Conservation (phyloP, 2,888 invertebrate genomes). For the Noctua pronuba region DNA sequence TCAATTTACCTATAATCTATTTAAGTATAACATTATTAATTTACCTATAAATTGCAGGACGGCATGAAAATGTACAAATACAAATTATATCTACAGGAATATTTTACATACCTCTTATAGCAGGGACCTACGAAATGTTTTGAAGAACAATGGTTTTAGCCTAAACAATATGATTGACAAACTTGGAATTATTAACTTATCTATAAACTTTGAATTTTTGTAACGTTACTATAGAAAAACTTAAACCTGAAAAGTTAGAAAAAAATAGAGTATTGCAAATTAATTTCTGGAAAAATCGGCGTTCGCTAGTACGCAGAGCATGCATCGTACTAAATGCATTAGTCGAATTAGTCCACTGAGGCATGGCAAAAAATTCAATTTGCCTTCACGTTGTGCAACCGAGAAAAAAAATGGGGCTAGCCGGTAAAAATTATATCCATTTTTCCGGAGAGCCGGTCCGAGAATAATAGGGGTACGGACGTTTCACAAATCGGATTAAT, state of each 20-base stretch:
- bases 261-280: slow-evolving; percentile 56
- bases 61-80: neutral
- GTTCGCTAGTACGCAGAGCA: slow-evolving; percentile 69
- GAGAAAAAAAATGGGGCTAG: slow-evolving; percentile 79
- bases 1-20: slow-evolving; percentile 16
- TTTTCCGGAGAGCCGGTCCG: slow-evolving; percentile 80
- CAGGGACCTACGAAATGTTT: neutral
- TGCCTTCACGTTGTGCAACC: slow-evolving; percentile 81
- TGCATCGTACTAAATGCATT: slow-evolving; percentile 87
- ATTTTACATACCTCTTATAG: neutral
- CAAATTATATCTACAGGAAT: neutral
- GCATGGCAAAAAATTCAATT: slow-evolving; percentile 89
- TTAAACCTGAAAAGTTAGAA: neutral
- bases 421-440: slow-evolving; percentile 87
- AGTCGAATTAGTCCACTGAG: slow-evolving; percentile 88
- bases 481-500: slow-evolving; percentile 86
- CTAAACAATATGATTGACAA: neutral
- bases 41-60: slow-evolving; percentile 1
- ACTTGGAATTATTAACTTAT: neutral
- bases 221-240: neutral
- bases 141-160: neutral
- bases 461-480: slow-evolving; percentile 80
- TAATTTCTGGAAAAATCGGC: slow-evolving; percentile 66
- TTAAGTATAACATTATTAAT: neutral
- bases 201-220: neutral